These are phyloP conservation scores for Lamellibrachia luymesi DNA, from an alignment of 1,140 invertebrate species.

Conservation along the genomic window DNA sequence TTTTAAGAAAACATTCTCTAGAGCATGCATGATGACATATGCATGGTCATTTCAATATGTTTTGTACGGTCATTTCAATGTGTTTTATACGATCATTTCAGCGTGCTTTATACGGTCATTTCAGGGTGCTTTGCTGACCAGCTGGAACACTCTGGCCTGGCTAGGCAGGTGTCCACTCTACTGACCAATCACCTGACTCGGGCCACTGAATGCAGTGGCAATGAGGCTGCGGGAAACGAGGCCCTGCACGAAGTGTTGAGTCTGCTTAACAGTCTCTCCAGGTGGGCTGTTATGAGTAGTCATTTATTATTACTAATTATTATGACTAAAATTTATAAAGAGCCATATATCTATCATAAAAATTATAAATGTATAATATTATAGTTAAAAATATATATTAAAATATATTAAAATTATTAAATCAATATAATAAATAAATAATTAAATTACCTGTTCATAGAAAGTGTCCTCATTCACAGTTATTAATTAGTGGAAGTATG, in stretches of 20 bases:
- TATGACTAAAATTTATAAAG: not conserved
- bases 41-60: no score
- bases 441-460: no score
- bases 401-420: no score
- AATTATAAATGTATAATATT: no score
- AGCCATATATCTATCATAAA: no score
- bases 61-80: not conserved
- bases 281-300: slow-evolving; percentile 28
- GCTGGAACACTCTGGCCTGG: slow-evolving; percentile 53
- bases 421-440: no score
- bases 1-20: no score
- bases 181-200: slow-evolving; percentile 55
- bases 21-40: no score
- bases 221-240: slow-evolving; percentile 51
- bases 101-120: not conserved
- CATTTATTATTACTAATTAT: not conserved
- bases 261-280: slow-evolving; percentile 53
- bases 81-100: not conserved
- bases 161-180: slow-evolving; percentile 54
- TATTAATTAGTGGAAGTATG: no score
- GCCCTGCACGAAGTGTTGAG: slow-evolving; percentile 56
- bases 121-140: slow-evolving; percentile 33
- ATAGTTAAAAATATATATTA: no score
- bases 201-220: slow-evolving; percentile 50
- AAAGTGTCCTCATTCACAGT: no score